A percentile compares a stretch with the other conserved stretches of the same genome.
Evolutionary conservation across 2,113 vertebrate species (phyloP).

Genomic region (Caloenas nicobarica): DNA sequence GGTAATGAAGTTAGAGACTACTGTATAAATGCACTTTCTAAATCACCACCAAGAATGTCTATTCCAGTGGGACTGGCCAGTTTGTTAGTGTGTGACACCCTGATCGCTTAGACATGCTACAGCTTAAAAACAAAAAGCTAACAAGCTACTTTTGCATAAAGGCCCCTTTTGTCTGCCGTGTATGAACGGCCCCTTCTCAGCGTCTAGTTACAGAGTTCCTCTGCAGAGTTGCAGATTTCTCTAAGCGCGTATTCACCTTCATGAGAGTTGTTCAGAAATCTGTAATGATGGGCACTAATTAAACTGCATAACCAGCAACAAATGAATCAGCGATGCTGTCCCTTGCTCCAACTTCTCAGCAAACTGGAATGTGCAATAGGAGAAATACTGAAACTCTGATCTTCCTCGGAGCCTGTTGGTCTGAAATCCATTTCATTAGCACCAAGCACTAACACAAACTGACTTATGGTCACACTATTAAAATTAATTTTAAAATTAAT

Average conservation of each 20-base stretch:
- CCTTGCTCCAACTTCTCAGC: background rate
- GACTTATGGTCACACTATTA: background rate
- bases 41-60: conserved; percentile 11
- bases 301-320: conserved; percentile 4
- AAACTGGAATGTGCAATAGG: background rate
- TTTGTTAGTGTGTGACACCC: conserved; percentile 35
- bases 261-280: background rate
- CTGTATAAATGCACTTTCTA: conserved; percentile 55
- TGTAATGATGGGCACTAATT: conserved; percentile 11
- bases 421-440: background rate
- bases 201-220: conserved; percentile 14
- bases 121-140: conserved; percentile 59
- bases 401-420: accelerated
- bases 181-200: background rate
- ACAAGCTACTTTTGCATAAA: conserved; percentile 49
- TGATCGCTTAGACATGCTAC: background rate
- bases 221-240: background rate
- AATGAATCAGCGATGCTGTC: background rate
- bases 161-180: background rate
- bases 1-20: conserved; percentile 54
- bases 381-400: background rate
- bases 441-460: background rate
- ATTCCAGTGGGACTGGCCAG: background rate
- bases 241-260: conserved; percentile 32
- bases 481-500: background rate